A percentile compares a stretch with the other conserved stretches of the same genome.
phyloP scores from a whole-genome alignment of 2,888 invertebrate genomes.

The Salticus scenicus region DNA sequence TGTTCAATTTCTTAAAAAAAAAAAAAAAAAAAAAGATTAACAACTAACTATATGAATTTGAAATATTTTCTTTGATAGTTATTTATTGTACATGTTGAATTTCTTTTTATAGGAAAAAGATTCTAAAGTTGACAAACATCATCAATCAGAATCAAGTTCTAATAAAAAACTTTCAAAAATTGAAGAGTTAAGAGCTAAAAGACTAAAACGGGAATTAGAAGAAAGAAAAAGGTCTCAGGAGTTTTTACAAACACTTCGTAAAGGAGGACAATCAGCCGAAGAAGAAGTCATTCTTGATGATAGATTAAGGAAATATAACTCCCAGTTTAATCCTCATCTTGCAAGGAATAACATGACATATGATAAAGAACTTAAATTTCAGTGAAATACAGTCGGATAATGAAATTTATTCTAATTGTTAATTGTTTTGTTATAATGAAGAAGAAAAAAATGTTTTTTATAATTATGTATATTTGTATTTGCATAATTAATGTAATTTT shows the following conservation, averaged over 20 bases:
- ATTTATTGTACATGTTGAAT: too few relatives aligned
- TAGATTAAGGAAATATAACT: slow-evolving; percentile 90
- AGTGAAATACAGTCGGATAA: background rate
- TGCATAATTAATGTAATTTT: too few relatives aligned
- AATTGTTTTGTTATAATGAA: too few relatives aligned
- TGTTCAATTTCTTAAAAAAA: too few relatives aligned
- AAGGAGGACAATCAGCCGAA: slow-evolving; percentile 79
- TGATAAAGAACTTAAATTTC: slow-evolving; percentile 40
- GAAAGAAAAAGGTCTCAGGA: slow-evolving; percentile 85
- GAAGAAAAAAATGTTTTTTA: too few relatives aligned
- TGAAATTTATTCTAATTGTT: too few relatives aligned
- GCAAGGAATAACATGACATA: slow-evolving; percentile 73
- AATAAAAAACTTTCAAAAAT: slow-evolving; percentile 76
- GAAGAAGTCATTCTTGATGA: slow-evolving; percentile 74
- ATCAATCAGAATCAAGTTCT: slow-evolving; percentile 21
- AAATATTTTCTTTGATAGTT: too few relatives aligned
- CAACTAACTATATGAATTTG: too few relatives aligned
- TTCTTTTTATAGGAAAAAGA: background rate
- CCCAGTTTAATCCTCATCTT: slow-evolving; percentile 91
- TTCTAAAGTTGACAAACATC: slow-evolving; percentile 42
- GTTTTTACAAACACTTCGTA: slow-evolving; percentile 78
- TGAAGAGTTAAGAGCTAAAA: slow-evolving; percentile 83
- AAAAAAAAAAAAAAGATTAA: too few relatives aligned
- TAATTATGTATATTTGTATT: too few relatives aligned
- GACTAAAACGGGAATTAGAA: slow-evolving; percentile 86